Evolutionary conservation across 2,797 vertebrate genomes (phyloP).

Genomic region (Acestrorhynchus altus): DNA sequence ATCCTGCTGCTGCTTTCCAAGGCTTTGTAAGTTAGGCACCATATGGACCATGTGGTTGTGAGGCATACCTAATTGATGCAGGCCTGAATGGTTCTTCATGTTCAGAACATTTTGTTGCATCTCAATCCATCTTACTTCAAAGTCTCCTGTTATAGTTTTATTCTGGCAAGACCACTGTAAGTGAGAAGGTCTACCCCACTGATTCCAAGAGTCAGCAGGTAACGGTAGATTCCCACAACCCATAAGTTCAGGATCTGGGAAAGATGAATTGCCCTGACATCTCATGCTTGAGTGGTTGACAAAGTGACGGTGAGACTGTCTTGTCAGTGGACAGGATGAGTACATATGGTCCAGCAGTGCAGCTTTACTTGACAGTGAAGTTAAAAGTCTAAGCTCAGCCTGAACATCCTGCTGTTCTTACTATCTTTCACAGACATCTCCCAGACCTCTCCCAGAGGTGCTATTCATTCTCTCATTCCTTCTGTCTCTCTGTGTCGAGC

Average conservation of each 20-base stretch:
- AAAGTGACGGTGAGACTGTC: not conserved
- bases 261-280: not conserved
- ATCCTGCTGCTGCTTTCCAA: too few species aligned
- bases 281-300: not conserved
- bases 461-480: not conserved
- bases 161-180: too few species aligned
- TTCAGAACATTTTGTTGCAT: too few species aligned
- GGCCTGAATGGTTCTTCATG: too few species aligned
- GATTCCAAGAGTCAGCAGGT: not conserved
- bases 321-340: not conserved
- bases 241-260: not conserved
- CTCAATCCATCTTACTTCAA: too few species aligned
- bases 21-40: too few species aligned
- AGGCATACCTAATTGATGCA: too few species aligned
- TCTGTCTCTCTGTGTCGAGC: constrained; percentile 9
- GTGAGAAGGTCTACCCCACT: too few species aligned
- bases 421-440: not conserved
- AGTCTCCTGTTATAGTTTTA: too few species aligned
- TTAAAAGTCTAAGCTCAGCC: not conserved
- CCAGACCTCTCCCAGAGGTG: not conserved
- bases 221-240: not conserved
- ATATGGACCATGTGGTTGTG: too few species aligned
- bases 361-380: not conserved
- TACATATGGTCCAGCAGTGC: not conserved
- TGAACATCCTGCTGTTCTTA: not conserved